A percentile compares a stretch with the other conserved stretches of the same genome.
phyloP scores from a whole-genome alignment of 2,888 invertebrate genomes.

The Drosophila niveifrons region DNA sequence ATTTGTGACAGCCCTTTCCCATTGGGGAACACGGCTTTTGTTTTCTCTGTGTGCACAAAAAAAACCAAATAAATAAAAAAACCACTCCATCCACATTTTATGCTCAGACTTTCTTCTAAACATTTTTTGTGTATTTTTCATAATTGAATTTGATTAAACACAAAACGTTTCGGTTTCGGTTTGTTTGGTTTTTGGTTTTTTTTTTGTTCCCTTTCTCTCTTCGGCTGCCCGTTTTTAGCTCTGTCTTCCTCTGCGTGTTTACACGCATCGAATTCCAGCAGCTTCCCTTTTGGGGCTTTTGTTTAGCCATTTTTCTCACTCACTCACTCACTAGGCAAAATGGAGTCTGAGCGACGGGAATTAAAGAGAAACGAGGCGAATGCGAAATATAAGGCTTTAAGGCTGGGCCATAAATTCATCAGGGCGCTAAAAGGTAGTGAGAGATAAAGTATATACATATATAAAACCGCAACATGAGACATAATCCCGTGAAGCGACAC shows the following conservation, averaged over 20 bases:
- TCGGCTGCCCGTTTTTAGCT: not conserved
- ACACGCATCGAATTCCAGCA: constrained; percentile 61
- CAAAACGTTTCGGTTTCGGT: constrained; percentile 53
- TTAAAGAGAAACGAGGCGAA: constrained; percentile 17
- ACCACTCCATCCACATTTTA: too few species aligned
- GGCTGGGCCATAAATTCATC: constrained; percentile 70
- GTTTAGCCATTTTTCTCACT: constrained; percentile 18
- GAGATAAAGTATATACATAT: not conserved
- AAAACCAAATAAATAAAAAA: too few species aligned
- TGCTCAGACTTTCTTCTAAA: constrained; percentile 9
- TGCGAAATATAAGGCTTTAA: constrained; percentile 30
- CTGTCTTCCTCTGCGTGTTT: constrained; percentile 12
- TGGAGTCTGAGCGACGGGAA: constrained; percentile 19
- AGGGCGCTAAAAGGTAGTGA: constrained; percentile 55
- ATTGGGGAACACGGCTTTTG: not conserved
- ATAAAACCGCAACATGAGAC: constrained; percentile 58
- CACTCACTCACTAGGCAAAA: constrained; percentile 12
- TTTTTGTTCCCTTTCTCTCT: not conserved
- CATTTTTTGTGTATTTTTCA: constrained; percentile 60
- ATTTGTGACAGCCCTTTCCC: not conserved
- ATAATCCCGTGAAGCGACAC: constrained; percentile 53
- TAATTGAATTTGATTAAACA: constrained; percentile 74
- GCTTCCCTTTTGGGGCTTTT: constrained; percentile 26
- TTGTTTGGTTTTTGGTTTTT: constrained; percentile 51
- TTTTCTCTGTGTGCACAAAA: constrained; percentile 18